A percentile compares a stretch with the other conserved stretches of the same genome.
Conservation (phyloP, 2,888 invertebrate genomes). For the Nowickia ferox region DNA sequence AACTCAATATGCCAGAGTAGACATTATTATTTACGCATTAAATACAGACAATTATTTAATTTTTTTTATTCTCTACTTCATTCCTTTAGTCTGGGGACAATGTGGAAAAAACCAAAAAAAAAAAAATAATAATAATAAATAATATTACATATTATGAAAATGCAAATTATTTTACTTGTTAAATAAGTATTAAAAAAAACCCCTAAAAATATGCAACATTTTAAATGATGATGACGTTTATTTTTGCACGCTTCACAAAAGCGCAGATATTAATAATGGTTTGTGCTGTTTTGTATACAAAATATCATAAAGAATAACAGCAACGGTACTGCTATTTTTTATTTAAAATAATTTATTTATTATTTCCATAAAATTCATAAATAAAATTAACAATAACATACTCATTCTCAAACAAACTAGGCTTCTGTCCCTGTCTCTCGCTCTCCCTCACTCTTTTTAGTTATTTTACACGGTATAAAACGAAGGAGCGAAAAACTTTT, state of each 20-base stretch:
- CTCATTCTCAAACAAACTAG: neutral
- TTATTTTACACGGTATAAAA: too few species aligned
- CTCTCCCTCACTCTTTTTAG: neutral
- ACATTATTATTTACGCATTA: slow-evolving; percentile 71
- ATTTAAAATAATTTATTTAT: slow-evolving; percentile 69
- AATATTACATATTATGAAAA: slow-evolving; percentile 27
- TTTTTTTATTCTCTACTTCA: neutral
- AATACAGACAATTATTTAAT: slow-evolving; percentile 49
- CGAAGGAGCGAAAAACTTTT: too few species aligned
- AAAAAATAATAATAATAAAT: neutral
- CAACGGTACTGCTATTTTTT: slow-evolving; percentile 60
- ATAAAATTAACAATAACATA: slow-evolving; percentile 59
- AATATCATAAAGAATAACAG: slow-evolving; percentile 32
- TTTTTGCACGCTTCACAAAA: slow-evolving; percentile 19
- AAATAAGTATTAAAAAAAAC: slow-evolving; percentile 62
- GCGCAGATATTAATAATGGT: slow-evolving; percentile 22
- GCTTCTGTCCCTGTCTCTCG: neutral
- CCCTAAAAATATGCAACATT: slow-evolving; percentile 76
- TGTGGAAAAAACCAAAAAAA: neutral
- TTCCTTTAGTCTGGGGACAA: neutral
- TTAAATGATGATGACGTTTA: slow-evolving; percentile 49
- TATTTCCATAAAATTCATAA: slow-evolving; percentile 59
- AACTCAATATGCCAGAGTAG: slow-evolving; percentile 68
- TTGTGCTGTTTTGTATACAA: slow-evolving; percentile 19
- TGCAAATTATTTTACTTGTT: slow-evolving; percentile 69